Evolutionary conservation across 2,113 vertebrate species (phyloP), one percentile per base, ranked within the genome.

Genomic region (Mus musculus): DNA sequence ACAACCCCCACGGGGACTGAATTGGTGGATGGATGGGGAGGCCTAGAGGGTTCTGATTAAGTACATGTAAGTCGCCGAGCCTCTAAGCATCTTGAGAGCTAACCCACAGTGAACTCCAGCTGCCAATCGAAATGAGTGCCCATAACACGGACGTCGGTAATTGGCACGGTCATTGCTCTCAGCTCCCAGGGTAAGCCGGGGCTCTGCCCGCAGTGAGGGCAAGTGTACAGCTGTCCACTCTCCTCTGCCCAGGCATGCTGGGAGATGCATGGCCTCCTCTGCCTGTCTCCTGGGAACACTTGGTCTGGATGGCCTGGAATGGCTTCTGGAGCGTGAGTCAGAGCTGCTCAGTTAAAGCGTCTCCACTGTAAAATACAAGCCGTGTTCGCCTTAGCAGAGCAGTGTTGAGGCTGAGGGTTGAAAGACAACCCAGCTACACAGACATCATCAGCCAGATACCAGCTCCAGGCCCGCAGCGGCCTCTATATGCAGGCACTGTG

Each of bases 361-460:
- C 76, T 81, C 7, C 1, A 42, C n/a, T 49, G 33, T 33, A 49
- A 92, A 61, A 42, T 2, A 56, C 0, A 39, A 36, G 26, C 1
- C 0, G 7, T 17, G 19, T 28, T 81, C 30, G 26, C 3, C 5
- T 0, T 0, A 28, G 63, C 30, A 1, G 26, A 19, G 42, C 4
- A 17, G 26, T 7, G 28, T 3, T 2, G 63, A 39, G 10, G 14
- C 30, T 65, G 59, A 22, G 22, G 61, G 26, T 1, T 2, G 1
- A 46, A 59, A 46, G 59, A 30, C 24, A 49, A 12, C 39, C 39
- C 82, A 65, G 33, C 65, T 19, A 9, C 2, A 10, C 67, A 1
- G 49, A 39, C 33, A 33, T 65, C 30, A 9, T 16, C 17, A 2
- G 94, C 39, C 16, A 0, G 4, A 28, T 2, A 26, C 90, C 46